Evolutionary conservation across 2,797 vertebrate genomes (phyloP).

Genomic region (Channa striata): DNA sequence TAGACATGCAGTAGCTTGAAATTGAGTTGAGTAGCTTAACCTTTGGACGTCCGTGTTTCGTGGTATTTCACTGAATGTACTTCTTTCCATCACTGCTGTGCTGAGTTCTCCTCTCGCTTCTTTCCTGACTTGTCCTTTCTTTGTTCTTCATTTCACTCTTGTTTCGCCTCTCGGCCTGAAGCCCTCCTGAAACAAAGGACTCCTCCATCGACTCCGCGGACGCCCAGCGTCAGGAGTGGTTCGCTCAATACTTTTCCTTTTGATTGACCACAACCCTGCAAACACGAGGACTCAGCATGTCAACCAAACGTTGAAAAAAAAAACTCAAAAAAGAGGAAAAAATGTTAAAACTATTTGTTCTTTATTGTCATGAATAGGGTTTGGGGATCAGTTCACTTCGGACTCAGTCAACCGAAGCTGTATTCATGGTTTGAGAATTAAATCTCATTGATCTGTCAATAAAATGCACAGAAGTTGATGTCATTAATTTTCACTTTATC

Average conservation of each 20-base stretch:
- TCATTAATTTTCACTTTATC: slow-evolving; percentile 39
- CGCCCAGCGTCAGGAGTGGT: slow-evolving; percentile 97
- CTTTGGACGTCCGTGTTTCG: not conserved
- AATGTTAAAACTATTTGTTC: slow-evolving; percentile 76
- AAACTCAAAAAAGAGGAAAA: slow-evolving; percentile 49
- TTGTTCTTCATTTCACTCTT: slow-evolving; percentile 25
- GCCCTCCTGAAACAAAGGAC: slow-evolving; percentile 97
- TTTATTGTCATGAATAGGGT: slow-evolving; percentile 73
- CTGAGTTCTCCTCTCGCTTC: not conserved
- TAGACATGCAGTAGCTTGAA: no score
- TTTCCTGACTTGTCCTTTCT: slow-evolving; percentile 14
- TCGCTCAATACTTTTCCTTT: slow-evolving; percentile 99
- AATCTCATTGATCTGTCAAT: slow-evolving; percentile 9
- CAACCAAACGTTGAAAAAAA: slow-evolving; percentile 73
- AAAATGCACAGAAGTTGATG: slow-evolving; percentile 45
- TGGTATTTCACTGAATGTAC: not conserved
- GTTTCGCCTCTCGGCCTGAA: slow-evolving; percentile 58
- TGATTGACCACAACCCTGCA: slow-evolving; percentile 85
- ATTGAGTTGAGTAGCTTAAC: not conserved
- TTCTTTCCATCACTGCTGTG: not conserved
- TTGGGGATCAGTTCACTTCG: slow-evolving; percentile 57
- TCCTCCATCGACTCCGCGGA: slow-evolving; percentile 91
- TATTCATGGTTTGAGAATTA: slow-evolving; percentile 5
- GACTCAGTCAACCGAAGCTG: slow-evolving; percentile 44
- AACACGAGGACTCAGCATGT: slow-evolving; percentile 89